Conservation (phyloP, 2,888 invertebrate species). For the Eupithecia exiguata region DNA sequence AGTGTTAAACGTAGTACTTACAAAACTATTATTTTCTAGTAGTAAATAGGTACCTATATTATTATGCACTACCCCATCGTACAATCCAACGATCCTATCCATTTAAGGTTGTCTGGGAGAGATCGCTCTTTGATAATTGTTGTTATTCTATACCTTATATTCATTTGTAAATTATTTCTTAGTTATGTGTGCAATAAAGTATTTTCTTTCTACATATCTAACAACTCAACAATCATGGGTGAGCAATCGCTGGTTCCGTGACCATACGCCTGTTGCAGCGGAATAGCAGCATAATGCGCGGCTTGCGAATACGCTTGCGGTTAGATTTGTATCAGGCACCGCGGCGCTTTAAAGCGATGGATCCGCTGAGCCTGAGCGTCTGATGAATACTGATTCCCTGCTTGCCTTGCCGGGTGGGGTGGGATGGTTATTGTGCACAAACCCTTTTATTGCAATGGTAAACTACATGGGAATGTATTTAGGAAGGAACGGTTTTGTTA, state of each 20-base stretch:
- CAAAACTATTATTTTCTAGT: too few species aligned
- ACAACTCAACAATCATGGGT: too few species aligned
- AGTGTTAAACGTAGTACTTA: too few species aligned
- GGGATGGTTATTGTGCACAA: conserved; percentile 21
- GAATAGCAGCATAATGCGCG: conserved; percentile 31
- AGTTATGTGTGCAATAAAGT: too few species aligned
- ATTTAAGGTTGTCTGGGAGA: too few species aligned
- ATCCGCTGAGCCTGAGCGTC: conserved; percentile 27
- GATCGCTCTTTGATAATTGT: too few species aligned
- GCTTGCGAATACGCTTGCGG: conserved; percentile 27
- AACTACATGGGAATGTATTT: conserved; percentile 2
- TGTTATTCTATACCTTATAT: too few species aligned
- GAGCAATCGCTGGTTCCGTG: conserved; percentile 10
- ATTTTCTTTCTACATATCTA: too few species aligned
- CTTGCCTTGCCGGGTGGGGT: conserved; percentile 1
- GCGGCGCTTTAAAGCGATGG: conserved; percentile 17
- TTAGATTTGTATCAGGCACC: conserved; percentile 34
- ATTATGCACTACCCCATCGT: too few species aligned
- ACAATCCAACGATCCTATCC: too few species aligned
- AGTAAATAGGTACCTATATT: too few species aligned
- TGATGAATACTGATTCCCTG: conserved; percentile 36
- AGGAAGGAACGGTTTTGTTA: not conserved
- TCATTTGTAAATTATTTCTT: too few species aligned
- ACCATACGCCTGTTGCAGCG: conserved; percentile 38
- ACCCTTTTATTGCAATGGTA: conserved; percentile 27